These are phyloP conservation scores for Gallirallus australis DNA, from an alignment of 2,797 vertebrate genomes.

Conservation along the genomic window DNA sequence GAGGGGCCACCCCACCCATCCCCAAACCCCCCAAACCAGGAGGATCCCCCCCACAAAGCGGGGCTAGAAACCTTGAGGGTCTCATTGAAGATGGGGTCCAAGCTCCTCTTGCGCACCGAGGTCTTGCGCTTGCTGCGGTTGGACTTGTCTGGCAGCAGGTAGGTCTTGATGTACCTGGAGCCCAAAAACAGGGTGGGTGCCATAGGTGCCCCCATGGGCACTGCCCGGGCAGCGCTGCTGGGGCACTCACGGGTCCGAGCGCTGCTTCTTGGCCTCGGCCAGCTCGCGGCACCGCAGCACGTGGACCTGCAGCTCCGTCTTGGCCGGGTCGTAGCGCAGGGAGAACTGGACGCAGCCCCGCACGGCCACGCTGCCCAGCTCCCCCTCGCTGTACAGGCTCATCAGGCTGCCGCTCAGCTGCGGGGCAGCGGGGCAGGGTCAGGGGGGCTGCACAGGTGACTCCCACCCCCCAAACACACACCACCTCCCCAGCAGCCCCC, in stretches of 20 bases:
- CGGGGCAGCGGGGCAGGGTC: fast-evolving
- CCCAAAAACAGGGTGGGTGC: background rate
- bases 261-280: slow-evolving; percentile 86
- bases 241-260: slow-evolving; percentile 91
- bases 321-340: slow-evolving; percentile 82
- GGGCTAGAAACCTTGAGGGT: slow-evolving; percentile 84
- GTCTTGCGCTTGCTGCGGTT: slow-evolving; percentile 94
- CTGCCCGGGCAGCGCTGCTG: fast-evolving
- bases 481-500: fast-evolving
- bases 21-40: background rate
- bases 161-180: slow-evolving; percentile 93
- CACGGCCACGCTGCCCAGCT: slow-evolving; percentile 86
- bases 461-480: no score
- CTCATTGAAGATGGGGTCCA: slow-evolving; percentile 93
- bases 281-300: slow-evolving; percentile 90
- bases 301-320: slow-evolving; percentile 86
- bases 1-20: background rate
- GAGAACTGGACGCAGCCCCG: slow-evolving; percentile 89
- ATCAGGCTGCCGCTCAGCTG: slow-evolving; percentile 92
- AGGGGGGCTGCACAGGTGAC: background rate
- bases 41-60: fast-evolving
- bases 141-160: slow-evolving; percentile 94
- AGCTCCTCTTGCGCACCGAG: slow-evolving; percentile 88
- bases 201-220: fast-evolving
- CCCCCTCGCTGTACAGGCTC: slow-evolving; percentile 91